Evolutionary conservation across 2,113 vertebrate genomes (phyloP).

Genomic region (Nesogale talazaci): DNA sequence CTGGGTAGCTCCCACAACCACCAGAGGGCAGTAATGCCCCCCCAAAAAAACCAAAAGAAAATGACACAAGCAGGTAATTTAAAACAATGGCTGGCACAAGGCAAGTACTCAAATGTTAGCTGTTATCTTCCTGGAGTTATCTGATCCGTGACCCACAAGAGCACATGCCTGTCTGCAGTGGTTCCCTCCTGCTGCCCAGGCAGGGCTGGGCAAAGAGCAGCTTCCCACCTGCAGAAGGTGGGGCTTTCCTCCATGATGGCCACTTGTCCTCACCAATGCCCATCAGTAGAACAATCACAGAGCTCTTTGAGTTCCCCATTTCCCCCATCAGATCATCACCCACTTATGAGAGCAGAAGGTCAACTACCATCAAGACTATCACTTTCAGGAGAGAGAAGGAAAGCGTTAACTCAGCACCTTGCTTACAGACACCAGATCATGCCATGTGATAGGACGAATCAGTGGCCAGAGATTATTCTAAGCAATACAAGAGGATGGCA

Average conservation of each 20-base stretch:
- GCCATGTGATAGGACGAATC: neutral
- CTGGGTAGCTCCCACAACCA: no score
- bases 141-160: neutral
- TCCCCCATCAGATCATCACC: neutral
- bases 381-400: neutral
- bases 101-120: neutral
- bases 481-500: neutral
- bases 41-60: no score
- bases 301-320: neutral
- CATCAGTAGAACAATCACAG: neutral
- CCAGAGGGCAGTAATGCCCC: no score
- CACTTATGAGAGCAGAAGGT: neutral
- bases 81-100: neutral
- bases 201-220: neutral
- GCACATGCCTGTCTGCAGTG: neutral
- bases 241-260: neutral
- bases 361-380: neutral
- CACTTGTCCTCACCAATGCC: neutral
- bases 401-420: neutral
- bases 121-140: neutral
- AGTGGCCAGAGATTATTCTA: neutral
- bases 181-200: neutral
- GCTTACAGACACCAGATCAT: neutral
- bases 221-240: neutral
- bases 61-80: neutral